Base-by-base conservation (phyloP, 2,888 invertebrate species). In the Luffia ferchaultella region DNA sequence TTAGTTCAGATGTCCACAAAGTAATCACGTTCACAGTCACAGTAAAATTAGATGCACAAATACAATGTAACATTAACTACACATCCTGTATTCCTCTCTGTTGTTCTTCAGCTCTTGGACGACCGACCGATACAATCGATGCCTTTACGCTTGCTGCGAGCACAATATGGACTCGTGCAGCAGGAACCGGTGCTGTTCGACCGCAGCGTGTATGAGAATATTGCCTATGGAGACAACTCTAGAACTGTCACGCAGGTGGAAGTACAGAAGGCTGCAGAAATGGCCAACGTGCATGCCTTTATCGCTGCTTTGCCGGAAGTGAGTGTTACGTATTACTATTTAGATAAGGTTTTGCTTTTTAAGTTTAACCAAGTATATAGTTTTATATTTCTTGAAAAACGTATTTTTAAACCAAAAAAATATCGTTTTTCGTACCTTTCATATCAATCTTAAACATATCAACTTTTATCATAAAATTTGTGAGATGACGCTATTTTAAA, bases 111-210 rank as follows among this genome's bases (percentile, higher is more conserved):
- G 80, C 63, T 63, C 5, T 56, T 88, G 54, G 88, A 88, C 64
- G 85, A 83, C 18, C 74, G 86, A n/a, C 83, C 89, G 65, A 80
- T 88, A 20, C 74, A 73, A 0, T 68, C 73, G 9, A 73, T 94
- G 41, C 86, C 92, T 16, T 71, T 93, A n/a, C 68, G 80, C 0
- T 85, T 85, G 56, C 74, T 94, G 30, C 86, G 96, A 46, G 77
- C 87, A 12, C 90, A 91, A 65, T 78, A 95, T 50, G 94, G 93
- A 0, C 86, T 95, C 18, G 90, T 96, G 7, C 90, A 91, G 15
- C 96, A 96, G 72, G 95, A 96, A 64, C 95, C 94, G 0, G 88
- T 90, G 2, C 85, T 96, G 20, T 95, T 96, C 77, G 91, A 91
- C 63, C 85, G 91, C 52, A 89, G 89, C 50, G 90, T 96, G 48